Percentiles rank a stretch among this genome's conserved stretches.
Conservation (phyloP, 2,113 vertebrate species). For the Gasterosteus nipponicus region DNA sequence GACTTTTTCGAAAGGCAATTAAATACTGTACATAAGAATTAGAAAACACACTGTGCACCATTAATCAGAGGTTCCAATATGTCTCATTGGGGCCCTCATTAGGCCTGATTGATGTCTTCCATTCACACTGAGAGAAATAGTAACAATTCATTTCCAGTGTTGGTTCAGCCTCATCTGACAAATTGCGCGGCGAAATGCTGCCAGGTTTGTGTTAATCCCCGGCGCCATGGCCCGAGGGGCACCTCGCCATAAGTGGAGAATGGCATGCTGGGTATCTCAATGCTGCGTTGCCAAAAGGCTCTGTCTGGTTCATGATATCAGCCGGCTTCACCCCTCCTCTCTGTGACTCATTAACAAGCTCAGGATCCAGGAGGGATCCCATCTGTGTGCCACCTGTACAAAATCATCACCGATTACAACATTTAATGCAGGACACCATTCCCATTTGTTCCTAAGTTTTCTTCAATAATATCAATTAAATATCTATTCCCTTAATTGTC, state of each 20-base stretch:
- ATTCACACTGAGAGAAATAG: constrained; percentile 24
- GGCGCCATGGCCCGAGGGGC: constrained; percentile 40
- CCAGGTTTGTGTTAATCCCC: constrained; percentile 58
- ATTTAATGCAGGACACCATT: constrained; percentile 36
- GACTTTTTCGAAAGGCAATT: constrained; percentile 23
- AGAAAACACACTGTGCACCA: constrained; percentile 4
- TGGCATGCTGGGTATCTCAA: constrained; percentile 57
- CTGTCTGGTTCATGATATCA: constrained; percentile 66
- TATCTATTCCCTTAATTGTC: constrained; percentile 15
- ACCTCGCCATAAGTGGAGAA: constrained; percentile 39
- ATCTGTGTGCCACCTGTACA: constrained; percentile 74
- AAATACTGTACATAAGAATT: constrained; percentile 17
- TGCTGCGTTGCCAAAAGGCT: constrained; percentile 46
- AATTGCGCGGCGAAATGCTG: constrained; percentile 25
- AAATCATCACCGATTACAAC: constrained; percentile 39
- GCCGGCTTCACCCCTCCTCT: constrained; percentile 33
- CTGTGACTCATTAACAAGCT: constrained; percentile 66
- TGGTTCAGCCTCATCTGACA: constrained; percentile 35
- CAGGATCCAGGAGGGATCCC: constrained; percentile 50
- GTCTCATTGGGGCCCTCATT: constrained; percentile 37
- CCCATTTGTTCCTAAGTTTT: constrained; percentile 26
- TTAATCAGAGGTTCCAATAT: constrained; percentile 41
- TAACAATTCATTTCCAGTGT: constrained; percentile 35
- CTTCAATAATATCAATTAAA: not conserved
- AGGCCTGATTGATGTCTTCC: constrained; percentile 36